Evolutionary conservation across 2,797 vertebrate genomes (phyloP), one percentile per base, ranked within the genome.

Genomic region (Clarias pachynema): DNA sequence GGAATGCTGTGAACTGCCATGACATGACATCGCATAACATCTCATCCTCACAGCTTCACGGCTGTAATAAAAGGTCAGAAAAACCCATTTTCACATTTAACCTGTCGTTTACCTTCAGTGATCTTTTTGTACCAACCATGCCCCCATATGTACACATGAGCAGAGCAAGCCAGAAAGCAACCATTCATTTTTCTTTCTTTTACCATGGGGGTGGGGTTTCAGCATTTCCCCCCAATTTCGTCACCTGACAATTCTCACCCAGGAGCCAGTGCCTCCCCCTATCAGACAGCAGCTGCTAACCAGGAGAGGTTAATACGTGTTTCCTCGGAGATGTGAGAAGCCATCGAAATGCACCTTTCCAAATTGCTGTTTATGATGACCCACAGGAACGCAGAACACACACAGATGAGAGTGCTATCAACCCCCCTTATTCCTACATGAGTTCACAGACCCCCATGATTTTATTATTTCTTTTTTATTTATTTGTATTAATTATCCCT

Each of bases 81-180:
- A 79, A 79, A 65, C 24, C 37, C 8, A 44, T 79, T 65, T 79
- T 79, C n/a, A 65, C 24, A 26, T 79, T 79, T 79, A 63, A 79
- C 78, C 59, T 65, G 59, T 44, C n/a, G 12, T 65, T 63, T 79
- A 63, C 78, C n/a, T 63, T 79, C 78, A 44, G 10, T 79, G 60
- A 26, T 79, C 24, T 79, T 79, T 79, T 79, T 44, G 24, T 18
- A 63, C 16, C 78, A 44, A 49, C 60, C 77, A n/a, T 79, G 77
- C 22, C 31, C 77, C 18, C 31, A 31, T 62, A 63, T 60, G 22
- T 44, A 44, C 34, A 63, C 57, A 63, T 4, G 77, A 18, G 34
- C 59, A 40, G 59, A 26, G 34, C 59, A 63, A 63, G 6, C 59
- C 24, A n/a, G 34, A 63, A 44, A 79, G 12, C 1, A 0, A 79